A percentile compares a stretch with the other conserved stretches of the same genome.
phyloP scores from a whole-genome alignment of 2,888 invertebrate genomes.

The Eilema caniola region DNA sequence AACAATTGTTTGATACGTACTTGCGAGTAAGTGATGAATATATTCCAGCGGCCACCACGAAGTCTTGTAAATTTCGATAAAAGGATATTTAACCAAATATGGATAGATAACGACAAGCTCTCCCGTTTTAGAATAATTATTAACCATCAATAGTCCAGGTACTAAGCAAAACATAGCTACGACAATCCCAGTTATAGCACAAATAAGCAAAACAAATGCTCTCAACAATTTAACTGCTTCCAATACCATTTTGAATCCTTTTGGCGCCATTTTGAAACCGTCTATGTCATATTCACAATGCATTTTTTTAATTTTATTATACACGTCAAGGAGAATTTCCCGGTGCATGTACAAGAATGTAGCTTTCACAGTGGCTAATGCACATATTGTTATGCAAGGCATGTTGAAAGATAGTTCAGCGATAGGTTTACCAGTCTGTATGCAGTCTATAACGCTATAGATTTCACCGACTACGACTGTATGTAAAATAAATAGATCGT shows the following conservation, averaged over 20 bases:
- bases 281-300: conserved; percentile 46
- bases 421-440: conserved; percentile 58
- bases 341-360: conserved; percentile 57
- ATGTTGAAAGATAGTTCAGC: conserved; percentile 63
- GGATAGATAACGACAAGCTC: conserved; percentile 60
- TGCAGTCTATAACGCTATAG: conserved; percentile 62
- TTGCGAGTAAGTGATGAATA: conserved; percentile 66
- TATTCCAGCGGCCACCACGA: conserved; percentile 64
- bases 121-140: conserved; percentile 57
- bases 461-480: conserved; percentile 66
- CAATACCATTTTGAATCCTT: conserved; percentile 44
- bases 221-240: conserved; percentile 58
- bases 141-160: conserved; percentile 61
- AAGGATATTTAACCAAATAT: conserved; percentile 62
- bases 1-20: conserved; percentile 55
- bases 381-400: conserved; percentile 65
- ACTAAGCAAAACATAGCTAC: conserved; percentile 58
- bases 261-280: conserved; percentile 11
- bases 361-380: conserved; percentile 63
- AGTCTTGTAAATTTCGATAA: conserved; percentile 61
- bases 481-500: conserved; percentile 61
- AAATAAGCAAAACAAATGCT: conserved; percentile 50
- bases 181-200: conserved; percentile 49
- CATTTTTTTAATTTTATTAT: conserved; percentile 61
- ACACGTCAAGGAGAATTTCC: conserved; percentile 50